phyloP scores from a whole-genome alignment of 2,888 invertebrate species.

The Dioctria linearis region DNA sequence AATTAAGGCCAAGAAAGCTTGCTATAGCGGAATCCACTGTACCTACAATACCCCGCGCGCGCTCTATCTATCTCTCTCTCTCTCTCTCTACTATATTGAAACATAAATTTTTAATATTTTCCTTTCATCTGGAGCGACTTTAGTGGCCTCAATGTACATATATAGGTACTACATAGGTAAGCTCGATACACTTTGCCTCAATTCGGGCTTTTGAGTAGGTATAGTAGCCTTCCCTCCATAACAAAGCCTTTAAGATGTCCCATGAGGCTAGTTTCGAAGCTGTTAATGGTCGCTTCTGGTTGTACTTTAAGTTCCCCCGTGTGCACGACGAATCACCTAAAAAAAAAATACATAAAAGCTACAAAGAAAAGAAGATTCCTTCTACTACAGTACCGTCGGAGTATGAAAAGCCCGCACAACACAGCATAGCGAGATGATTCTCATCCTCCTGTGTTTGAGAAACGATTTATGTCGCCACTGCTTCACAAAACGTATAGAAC shows the following conservation, averaged over 20 bases:
- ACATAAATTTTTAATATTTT: slow-evolving; percentile 57
- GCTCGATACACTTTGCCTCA: slow-evolving; percentile 9
- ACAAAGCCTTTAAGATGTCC: slow-evolving; percentile 54
- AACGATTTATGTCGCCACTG: slow-evolving; percentile 34
- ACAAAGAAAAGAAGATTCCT: slow-evolving; percentile 39
- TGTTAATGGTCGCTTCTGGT: slow-evolving; percentile 56
- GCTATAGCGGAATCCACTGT: neutral
- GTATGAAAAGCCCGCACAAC: neutral
- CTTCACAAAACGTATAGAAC: neutral
- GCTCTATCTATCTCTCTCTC: too few species aligned
- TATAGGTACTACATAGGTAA: neutral
- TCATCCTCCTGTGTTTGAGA: neutral
- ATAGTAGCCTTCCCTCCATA: neutral
- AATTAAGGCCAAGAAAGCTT: slow-evolving; percentile 30
- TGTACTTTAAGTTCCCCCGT: slow-evolving; percentile 41
- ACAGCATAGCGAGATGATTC: neutral
- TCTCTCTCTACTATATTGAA: slow-evolving; percentile 48
- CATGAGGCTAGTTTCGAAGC: slow-evolving; percentile 56
- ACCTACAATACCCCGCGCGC: too few species aligned
- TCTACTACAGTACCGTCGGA: neutral
- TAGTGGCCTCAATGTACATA: neutral
- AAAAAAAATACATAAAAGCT: too few species aligned
- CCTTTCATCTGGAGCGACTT: slow-evolving; percentile 29
- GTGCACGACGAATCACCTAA: slow-evolving; percentile 43
- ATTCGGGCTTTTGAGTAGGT: slow-evolving; percentile 26